These are phyloP conservation scores for Tokudaia tokunoshimensis DNA, from an alignment of 2,797 vertebrate genomes.

Conservation along the genomic window DNA sequence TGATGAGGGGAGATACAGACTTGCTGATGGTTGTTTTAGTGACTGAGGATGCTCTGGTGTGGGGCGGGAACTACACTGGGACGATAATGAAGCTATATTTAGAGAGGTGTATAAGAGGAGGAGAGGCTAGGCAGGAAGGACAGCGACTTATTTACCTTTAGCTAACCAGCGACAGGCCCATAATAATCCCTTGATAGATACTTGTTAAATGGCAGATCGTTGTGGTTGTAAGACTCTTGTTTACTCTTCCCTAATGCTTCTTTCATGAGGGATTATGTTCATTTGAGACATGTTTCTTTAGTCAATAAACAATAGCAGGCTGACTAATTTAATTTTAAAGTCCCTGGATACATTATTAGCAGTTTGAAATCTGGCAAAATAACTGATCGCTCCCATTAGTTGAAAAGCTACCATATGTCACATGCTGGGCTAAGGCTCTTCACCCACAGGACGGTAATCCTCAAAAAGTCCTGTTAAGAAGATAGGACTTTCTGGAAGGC, in stretches of 20 bases:
- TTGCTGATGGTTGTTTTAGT: background rate
- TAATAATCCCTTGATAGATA: background rate
- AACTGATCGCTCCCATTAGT: background rate
- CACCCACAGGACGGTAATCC: background rate
- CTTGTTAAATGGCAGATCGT: background rate
- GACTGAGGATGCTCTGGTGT: background rate
- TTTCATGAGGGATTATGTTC: conserved; percentile 37
- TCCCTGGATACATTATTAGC: background rate
- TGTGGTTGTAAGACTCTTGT: background rate
- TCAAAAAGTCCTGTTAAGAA: background rate
- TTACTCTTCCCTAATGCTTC: background rate
- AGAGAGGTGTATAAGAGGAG: background rate
- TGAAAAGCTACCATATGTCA: background rate
- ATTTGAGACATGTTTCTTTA: background rate
- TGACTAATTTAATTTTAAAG: background rate
- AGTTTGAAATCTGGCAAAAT: conserved; percentile 27
- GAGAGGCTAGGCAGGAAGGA: background rate
- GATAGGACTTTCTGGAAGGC: background rate
- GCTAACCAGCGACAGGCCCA: background rate
- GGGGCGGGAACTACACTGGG: background rate
- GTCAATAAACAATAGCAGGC: background rate
- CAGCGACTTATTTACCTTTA: background rate
- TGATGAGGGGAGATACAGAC: background rate
- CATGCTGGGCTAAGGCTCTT: background rate
- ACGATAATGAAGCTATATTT: background rate